These are phyloP conservation scores for Fratercula arctica DNA, from an alignment of 2,797 vertebrate species.

Conservation along the genomic window DNA sequence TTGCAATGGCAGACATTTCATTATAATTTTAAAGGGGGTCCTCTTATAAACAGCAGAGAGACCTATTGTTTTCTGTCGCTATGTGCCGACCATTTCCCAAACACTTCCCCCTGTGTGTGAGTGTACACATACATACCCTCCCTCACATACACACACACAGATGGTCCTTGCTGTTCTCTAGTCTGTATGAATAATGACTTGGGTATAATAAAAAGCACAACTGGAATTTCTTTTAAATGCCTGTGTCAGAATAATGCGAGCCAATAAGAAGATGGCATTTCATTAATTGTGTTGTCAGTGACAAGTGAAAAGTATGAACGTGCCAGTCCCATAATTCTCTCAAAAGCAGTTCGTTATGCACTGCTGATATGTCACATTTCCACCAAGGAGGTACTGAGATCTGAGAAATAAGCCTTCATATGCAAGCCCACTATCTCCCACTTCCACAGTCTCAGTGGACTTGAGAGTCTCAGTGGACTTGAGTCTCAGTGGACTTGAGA, in stretches of 20 bases:
- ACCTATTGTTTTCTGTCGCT: neutral
- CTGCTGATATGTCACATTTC: neutral
- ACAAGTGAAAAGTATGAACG: neutral
- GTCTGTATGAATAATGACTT: neutral
- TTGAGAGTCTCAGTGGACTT: neutral
- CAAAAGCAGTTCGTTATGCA: neutral
- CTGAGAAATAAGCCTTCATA: neutral
- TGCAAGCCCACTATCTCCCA: neutral
- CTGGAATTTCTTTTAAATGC: neutral
- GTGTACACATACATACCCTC: fast-evolving
- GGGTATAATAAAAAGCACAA: neutral
- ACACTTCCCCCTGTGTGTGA: neutral
- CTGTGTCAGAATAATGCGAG: neutral
- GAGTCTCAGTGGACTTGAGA: neutral
- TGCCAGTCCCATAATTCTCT: neutral
- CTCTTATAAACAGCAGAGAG: neutral
- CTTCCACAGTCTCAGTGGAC: neutral
- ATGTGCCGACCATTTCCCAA: neutral
- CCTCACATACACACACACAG: neutral
- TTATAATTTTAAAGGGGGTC: too few relatives aligned
- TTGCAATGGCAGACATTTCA: too few relatives aligned
- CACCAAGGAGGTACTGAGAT: neutral
- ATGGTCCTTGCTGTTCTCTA: neutral
- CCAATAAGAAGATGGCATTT: neutral
- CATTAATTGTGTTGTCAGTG: neutral